Conservation (phyloP, 2,888 invertebrate genomes). For the Mesorhabditis spiculigera region DNA sequence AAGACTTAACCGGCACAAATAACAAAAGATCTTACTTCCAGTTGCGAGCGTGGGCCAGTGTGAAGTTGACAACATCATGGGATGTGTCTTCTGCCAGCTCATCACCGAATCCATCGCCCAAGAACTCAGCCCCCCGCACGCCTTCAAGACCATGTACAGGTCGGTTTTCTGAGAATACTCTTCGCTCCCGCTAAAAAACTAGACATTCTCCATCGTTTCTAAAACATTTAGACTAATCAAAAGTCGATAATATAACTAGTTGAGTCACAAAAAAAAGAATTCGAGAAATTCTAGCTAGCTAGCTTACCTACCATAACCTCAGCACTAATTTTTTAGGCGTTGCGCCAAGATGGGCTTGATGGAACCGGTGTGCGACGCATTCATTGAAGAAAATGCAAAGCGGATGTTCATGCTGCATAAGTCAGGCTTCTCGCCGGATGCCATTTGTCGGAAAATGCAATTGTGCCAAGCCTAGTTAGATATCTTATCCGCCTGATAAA, state of each 20-base stretch:
- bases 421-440: slow-evolving; percentile 21
- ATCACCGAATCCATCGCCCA: slow-evolving; percentile 13
- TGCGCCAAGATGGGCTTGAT: slow-evolving; percentile 38
- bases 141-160: slow-evolving; percentile 15
- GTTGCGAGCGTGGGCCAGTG: not conserved
- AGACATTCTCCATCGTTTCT: no score
- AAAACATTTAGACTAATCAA: no score
- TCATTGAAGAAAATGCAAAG: slow-evolving; percentile 34
- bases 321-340: slow-evolving; percentile 18
- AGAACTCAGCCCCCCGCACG: slow-evolving; percentile 10
- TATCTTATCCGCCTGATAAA: no score
- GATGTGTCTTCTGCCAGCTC: slow-evolving; percentile 13
- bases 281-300: no score
- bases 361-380: slow-evolving; percentile 38
- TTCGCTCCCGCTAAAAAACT: no score
- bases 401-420: slow-evolving; percentile 26
- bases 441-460: slow-evolving; percentile 22
- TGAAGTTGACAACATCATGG: slow-evolving; percentile 9
- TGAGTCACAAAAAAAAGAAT: no score
- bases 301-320: not conserved
- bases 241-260: no score
- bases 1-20: no score
- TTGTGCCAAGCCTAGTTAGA: slow-evolving; percentile 15
- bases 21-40: not conserved
- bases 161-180: not conserved